Base-by-base conservation (phyloP, 2,888 invertebrate species). In the Protodeltote pygarga region DNA sequence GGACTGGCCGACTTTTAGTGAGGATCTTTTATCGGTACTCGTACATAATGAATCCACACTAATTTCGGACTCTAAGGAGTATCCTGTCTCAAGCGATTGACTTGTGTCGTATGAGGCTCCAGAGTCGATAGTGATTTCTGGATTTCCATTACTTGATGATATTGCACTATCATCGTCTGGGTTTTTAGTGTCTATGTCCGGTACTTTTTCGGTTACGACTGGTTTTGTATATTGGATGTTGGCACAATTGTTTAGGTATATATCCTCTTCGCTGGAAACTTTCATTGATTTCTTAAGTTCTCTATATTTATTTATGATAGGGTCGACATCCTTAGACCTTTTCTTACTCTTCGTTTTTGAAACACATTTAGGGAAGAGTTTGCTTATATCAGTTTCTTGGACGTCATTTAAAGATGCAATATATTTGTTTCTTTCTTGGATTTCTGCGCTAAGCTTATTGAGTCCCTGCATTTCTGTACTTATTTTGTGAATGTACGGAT, bases 1-100 rank as follows among this genome's bases (percentile, higher is more conserved):
- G 0, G 95, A 95, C 54, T 94, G 93, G 0, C 94, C 94, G 1
- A 94, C 93, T 73, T 93, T 93, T 28, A 94, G 79, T 4, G 94
- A 94, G 0, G 93, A 93, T 25, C 93, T 85, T 51, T 93, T 93
- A 55, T 93, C 94, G 3, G 91, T 91, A 46, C 86, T 91, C 1
- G 93, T 93, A 51, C 93, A 91, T 47, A 93, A 81, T 6, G 93
- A 94, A 66, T 93, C 93, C 9, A 93, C 87, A 59, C 93, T 94
- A 57, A 94, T 94, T 87, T 92, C 92, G 0, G 92, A 92, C 67
- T 92, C 92, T 44, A 92, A 73, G 1, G 92, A 92, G 65, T 92
- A 92, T 10, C 92, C 92, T 9, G 92, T 92, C 77, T 92, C 92
- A 3, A 92, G 79, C 0, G 92, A 92, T 49, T 92, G 92, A 53